A percentile compares a stretch with the other conserved stretches of the same genome.
Evolutionary conservation across 1,140 invertebrate species (phyloP).

Genomic region (Macrosteles quadrilineatus): DNA sequence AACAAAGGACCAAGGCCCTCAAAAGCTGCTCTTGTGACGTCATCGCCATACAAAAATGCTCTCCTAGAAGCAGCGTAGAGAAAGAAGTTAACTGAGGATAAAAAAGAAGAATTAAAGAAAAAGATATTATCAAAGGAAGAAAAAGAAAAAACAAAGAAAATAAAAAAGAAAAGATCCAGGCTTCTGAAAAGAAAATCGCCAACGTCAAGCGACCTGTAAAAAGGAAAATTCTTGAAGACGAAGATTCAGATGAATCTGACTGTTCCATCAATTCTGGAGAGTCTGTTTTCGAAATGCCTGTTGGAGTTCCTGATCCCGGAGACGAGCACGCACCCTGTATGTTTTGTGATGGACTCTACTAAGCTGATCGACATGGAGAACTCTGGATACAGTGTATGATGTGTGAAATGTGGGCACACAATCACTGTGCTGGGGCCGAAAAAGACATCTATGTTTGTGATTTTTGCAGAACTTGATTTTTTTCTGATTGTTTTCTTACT

Average conservation of each 20-base stretch:
- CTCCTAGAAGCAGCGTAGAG: background rate
- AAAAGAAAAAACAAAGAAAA: background rate
- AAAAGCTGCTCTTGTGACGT: conserved; percentile 2
- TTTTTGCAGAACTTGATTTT: background rate
- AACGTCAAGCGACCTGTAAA: background rate
- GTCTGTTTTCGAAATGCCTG: conserved; percentile 10
- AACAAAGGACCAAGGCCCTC: conserved; percentile 16
- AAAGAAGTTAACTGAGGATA: too few species aligned
- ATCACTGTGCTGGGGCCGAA: conserved; percentile 36
- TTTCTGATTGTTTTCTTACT: background rate
- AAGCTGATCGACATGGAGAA: conserved; percentile 35
- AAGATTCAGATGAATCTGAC: background rate
- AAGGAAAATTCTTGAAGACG: background rate
- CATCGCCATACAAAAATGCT: conserved; percentile 11
- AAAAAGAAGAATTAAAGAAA: background rate
- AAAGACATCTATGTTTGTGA: conserved; percentile 16
- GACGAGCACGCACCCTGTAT: conserved; percentile 20
- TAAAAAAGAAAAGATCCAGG: background rate
- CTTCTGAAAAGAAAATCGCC: background rate
- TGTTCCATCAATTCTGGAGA: conserved; percentile 10
- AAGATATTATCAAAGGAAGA: background rate
- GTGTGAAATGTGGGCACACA: conserved; percentile 37
- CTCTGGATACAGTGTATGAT: conserved; percentile 39
- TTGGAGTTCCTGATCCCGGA: background rate
- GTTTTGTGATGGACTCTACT: conserved; percentile 32